Evolutionary conservation across 2,113 vertebrate genomes (phyloP), one percentile per base, ranked within the genome.

Genomic region (Triplophysa rosa): DNA sequence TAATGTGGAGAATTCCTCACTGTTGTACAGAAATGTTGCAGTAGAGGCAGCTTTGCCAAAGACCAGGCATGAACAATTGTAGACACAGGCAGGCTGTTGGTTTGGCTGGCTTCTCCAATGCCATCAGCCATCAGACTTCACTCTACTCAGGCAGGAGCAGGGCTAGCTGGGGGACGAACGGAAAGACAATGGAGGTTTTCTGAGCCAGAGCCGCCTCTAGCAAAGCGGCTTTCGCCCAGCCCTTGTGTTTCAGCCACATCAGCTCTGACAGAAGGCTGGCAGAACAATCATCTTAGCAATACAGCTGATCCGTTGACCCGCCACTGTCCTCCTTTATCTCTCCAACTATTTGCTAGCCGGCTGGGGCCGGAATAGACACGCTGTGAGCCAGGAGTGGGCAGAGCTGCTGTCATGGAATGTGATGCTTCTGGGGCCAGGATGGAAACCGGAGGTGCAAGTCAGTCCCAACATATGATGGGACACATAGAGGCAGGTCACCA

Each of bases 181-280:
- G 59, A 47, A 61, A 90, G 88, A 94, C 93, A 93, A 92, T 93
- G 33, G 90, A 90, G 87, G 89, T 86, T 89, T 23, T 7, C 5
- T 56, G 79, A 93, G 87, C 90, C 90, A 80, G 88, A 86, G 91
- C 87, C 87, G 91, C 91, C 92, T 92, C 90, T 88, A 92, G 93
- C 91, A 79, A 83, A 85, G 81, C 76, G 26, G 84, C 82, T 85
- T 83, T 83, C 49, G 65, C 66, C 79, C 68, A 23, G 77, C 12
- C 56, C 47, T 72, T 5, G 16, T 2, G 86, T 87, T 90, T 86
- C 89, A 91, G 88, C 89, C 90, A 83, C 91, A 90, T 91, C 90
- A 90, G 88, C 89, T 89, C 85, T 89, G 89, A 91, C 92, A 92
- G 92, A 90, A 87, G 90, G 87, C 90, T 92, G 91, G 92, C 91